These are phyloP conservation scores for Stomatorhinus ivindoensis DNA, from an alignment of 2,113 vertebrate genomes.

Conservation along the genomic window DNA sequence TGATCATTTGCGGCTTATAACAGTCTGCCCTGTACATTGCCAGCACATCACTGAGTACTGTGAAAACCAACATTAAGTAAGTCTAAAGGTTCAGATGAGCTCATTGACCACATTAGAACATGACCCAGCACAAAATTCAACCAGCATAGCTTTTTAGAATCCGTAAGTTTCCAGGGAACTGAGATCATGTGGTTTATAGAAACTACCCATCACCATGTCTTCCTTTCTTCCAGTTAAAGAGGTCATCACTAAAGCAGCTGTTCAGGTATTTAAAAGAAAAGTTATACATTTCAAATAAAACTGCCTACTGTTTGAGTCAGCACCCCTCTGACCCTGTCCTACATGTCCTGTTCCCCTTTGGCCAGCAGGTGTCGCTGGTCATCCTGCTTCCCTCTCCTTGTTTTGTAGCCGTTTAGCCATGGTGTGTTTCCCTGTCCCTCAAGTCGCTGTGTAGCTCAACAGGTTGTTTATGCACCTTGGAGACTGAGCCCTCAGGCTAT, in stretches of 20 bases:
- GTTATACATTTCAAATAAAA: not conserved
- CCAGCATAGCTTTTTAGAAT: not conserved
- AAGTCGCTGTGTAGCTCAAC: not conserved
- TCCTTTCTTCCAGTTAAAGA: not conserved
- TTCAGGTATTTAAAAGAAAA: not conserved
- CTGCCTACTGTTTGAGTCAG: not conserved
- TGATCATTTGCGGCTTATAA: not conserved
- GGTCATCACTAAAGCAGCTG: not conserved
- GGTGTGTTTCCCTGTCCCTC: not conserved
- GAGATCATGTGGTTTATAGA: constrained; percentile 35
- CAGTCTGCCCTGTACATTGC: constrained; percentile 25
- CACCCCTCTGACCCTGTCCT: not conserved
- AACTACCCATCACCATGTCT: not conserved
- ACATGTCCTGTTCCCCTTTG: not conserved
- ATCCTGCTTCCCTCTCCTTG: not conserved
- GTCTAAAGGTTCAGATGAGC: constrained; percentile 43
- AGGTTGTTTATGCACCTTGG: not conserved
- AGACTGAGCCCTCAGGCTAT: not conserved
- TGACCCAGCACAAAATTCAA: constrained; percentile 30
- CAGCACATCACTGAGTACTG: not conserved
- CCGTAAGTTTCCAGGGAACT: constrained; percentile 31
- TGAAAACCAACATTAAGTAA: not conserved
- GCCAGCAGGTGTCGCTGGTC: not conserved
- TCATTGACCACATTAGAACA: constrained; percentile 48
- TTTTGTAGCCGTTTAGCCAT: not conserved